Evolutionary conservation across 2,888 invertebrate genomes (phyloP).

Genomic region (Ennomos erosarius): DNA sequence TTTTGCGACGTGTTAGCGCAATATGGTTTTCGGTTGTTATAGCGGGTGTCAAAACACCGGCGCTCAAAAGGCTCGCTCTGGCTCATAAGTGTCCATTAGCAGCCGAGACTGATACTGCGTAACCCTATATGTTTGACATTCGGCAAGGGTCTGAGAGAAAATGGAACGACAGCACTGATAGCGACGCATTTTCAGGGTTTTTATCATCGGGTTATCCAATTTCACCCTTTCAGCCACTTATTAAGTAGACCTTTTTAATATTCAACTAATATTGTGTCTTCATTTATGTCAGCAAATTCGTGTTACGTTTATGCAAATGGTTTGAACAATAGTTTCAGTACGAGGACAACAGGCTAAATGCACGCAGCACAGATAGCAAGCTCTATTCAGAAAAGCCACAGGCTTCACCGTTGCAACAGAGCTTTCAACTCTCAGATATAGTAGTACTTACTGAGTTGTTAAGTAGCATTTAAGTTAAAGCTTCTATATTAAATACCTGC

Average conservation of each 20-base stretch:
- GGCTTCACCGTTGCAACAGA: slow-evolving; percentile 58
- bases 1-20: slow-evolving; percentile 43
- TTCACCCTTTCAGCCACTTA: slow-evolving; percentile 18
- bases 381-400: slow-evolving; percentile 62
- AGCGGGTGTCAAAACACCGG: slow-evolving; percentile 64
- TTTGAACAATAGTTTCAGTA: slow-evolving; percentile 49
- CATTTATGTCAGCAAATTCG: not conserved
- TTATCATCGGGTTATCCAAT: slow-evolving; percentile 40
- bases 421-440: slow-evolving; percentile 60
- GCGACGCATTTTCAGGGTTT: slow-evolving; percentile 59
- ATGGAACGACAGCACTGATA: slow-evolving; percentile 55
- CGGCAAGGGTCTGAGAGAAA: slow-evolving; percentile 61
- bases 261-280: not conserved
- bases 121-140: slow-evolving; percentile 79
- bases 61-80: slow-evolving; percentile 63
- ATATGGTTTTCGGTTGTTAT: slow-evolving; percentile 49
- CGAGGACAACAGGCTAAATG: slow-evolving; percentile 42
- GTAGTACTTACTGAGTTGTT: slow-evolving; percentile 57
- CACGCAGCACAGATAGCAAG: slow-evolving; percentile 52
- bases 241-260: slow-evolving; percentile 16
- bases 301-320: slow-evolving; percentile 9
- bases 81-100: slow-evolving; percentile 78
- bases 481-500: slow-evolving; percentile 10
- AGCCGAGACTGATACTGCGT: slow-evolving; percentile 68
- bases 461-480: slow-evolving; percentile 47